Conservation (phyloP, 2,113 vertebrate species). For the Choloepus hoffmanni region DNA sequence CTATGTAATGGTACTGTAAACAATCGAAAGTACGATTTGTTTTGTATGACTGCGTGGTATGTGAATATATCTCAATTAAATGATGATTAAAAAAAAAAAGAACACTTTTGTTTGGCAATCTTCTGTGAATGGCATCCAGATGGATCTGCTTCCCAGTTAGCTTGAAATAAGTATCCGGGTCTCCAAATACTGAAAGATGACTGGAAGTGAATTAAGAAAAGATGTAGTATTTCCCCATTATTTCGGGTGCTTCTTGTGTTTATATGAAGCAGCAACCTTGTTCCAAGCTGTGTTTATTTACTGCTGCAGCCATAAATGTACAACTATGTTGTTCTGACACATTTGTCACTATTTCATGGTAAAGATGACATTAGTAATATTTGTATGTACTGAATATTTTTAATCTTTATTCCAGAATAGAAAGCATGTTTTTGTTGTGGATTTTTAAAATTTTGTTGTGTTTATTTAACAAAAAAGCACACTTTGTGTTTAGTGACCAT, state of each 20-base stretch:
- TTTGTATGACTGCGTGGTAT: too few relatives aligned
- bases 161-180: background rate
- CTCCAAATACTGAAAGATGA: background rate
- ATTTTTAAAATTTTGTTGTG: background rate
- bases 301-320: accelerated
- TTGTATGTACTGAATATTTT: background rate
- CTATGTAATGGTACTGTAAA: too few relatives aligned
- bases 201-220: background rate
- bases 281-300: too few relatives aligned
- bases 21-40: too few relatives aligned
- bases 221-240: background rate
- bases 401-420: background rate
- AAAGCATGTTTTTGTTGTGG: background rate
- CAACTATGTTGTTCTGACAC: background rate
- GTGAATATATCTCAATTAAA: too few relatives aligned
- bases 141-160: background rate
- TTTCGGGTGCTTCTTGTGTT: background rate
- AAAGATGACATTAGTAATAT: background rate
- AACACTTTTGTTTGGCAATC: background rate
- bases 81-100: too few relatives aligned
- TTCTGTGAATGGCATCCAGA: background rate
- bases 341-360: background rate
- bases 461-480: background rate
- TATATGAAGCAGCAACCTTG: background rate
- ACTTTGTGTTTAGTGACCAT: background rate